Evolutionary conservation across 1,140 invertebrate species (phyloP), one percentile per base, ranked within the genome.

Genomic region (Tetraneura akinire): DNA sequence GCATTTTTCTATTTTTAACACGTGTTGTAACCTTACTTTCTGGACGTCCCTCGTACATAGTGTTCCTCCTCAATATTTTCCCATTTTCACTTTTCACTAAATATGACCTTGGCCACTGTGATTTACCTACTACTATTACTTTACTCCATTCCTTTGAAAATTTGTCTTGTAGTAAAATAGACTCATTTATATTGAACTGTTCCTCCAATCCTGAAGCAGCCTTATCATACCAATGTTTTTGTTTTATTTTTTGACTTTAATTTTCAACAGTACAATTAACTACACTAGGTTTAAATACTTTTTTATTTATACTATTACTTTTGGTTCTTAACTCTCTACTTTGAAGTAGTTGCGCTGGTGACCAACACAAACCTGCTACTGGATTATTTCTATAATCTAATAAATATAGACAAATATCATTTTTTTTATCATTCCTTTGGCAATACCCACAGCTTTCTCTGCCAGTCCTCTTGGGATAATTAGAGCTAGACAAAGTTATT

Each of bases 341-440:
- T 26, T 45, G 21, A 9, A 71, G 18, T 10, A 80, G 21, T 26
- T 73, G 66, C 42, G 80, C 3, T 1, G 51, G 80, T n/a, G 66
- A 55, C 26, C 16, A 51, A 16, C 23, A 0, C 16, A 57, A 73
- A 13, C 53, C 68, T 32, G 64, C 32, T 6, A 81, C 23, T 16
- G 29, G 66, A 26, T 10, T 14, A 14, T 80, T 81, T 37, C 55
- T 49, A 53, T 80, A 80, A 68, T 81, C 32, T 8, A 80, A 32
- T 55, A 81, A 32, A 45, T n/a, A 81, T 42, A 82, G 60, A 45
- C 62, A 18, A 45, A 80, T 32, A 80, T 82, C 68, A 32, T 68
- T 81, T 86, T 82, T 3, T 81, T 84, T 74, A 84, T 83, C 21
- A 83, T 82, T 57, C 83, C 83, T 83, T 87, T 87, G 26, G 84